These are phyloP conservation scores for Caenorhabditis sp. DNA, from an alignment of 2,888 invertebrate genomes.

Conservation along the genomic window DNA sequence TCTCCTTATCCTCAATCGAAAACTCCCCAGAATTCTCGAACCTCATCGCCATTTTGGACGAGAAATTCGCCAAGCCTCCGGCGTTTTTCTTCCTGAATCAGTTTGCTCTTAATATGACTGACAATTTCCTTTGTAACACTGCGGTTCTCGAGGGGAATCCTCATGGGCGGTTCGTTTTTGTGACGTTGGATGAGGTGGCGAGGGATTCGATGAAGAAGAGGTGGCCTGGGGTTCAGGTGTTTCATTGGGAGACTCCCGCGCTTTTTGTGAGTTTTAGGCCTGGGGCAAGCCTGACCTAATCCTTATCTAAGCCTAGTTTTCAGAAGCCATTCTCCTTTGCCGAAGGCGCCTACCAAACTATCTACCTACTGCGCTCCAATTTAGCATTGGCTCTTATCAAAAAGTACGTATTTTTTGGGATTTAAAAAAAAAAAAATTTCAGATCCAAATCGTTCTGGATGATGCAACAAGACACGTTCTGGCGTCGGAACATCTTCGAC, in stretches of 20 bases:
- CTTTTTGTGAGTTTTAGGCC: conserved; percentile 79
- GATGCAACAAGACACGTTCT: conserved; percentile 81
- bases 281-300: too few species aligned
- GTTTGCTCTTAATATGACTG: conserved; percentile 82
- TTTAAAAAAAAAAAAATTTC: conserved; percentile 14
- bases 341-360: conserved; percentile 82
- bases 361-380: conserved; percentile 81
- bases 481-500: conserved; percentile 79
- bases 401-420: conserved; percentile 39
- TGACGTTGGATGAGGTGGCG: conserved; percentile 79
- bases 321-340: conserved; percentile 82
- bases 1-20: conserved; percentile 75
- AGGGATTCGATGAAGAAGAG: conserved; percentile 70
- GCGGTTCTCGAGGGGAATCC: conserved; percentile 52
- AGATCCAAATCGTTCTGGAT: conserved; percentile 82
- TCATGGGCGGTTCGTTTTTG: conserved; percentile 78
- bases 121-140: conserved; percentile 83
- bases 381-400: conserved; percentile 78
- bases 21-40: conserved; percentile 75
- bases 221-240: conserved; percentile 79
- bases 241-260: conserved; percentile 82
- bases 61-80: conserved; percentile 75
- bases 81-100: conserved; percentile 81
- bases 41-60: conserved; percentile 56
- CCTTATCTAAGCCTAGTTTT: too few species aligned